A percentile compares a stretch with the other conserved stretches of the same genome.
Conservation (phyloP, 2,888 invertebrate genomes). For the Himalopsyche anomala region DNA sequence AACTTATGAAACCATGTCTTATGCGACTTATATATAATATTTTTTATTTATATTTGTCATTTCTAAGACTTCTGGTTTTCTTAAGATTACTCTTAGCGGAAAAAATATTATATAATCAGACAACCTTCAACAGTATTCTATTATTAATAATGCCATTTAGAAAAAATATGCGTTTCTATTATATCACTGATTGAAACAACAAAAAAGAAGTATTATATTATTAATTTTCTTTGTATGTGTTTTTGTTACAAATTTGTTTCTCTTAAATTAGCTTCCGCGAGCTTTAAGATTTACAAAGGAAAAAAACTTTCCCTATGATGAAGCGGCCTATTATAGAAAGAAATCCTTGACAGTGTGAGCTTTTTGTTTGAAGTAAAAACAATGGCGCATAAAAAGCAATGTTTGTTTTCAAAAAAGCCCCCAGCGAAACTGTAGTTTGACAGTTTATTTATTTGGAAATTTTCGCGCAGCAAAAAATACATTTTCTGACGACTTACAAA, state of each 20-base stretch:
- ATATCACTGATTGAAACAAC: no score
- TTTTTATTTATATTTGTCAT: no score
- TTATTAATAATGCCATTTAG: no score
- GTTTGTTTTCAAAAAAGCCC: conserved; percentile 17
- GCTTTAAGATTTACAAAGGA: conserved; percentile 28
- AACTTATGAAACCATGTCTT: no score
- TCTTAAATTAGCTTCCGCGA: conserved; percentile 3
- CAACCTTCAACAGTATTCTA: no score
- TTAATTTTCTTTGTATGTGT: background rate
- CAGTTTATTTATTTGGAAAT: conserved; percentile 38
- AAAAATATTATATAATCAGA: no score
- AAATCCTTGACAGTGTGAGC: conserved; percentile 12
- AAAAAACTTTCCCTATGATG: conserved; percentile 35
- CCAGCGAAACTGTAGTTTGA: conserved; percentile 28
- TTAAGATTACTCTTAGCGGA: no score
- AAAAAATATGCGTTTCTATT: no score
- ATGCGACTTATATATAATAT: no score
- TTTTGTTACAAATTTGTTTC: background rate
- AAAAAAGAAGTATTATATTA: no score
- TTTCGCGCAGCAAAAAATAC: background rate
- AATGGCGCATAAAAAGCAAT: conserved; percentile 28
- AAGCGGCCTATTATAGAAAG: conserved; percentile 12
- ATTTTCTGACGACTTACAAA: background rate
- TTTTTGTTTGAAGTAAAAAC: conserved; percentile 36
- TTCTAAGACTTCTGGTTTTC: no score